These are phyloP conservation scores for Rhinoptilus africanus DNA, from an alignment of 2,113 vertebrate species.

Conservation along the genomic window DNA sequence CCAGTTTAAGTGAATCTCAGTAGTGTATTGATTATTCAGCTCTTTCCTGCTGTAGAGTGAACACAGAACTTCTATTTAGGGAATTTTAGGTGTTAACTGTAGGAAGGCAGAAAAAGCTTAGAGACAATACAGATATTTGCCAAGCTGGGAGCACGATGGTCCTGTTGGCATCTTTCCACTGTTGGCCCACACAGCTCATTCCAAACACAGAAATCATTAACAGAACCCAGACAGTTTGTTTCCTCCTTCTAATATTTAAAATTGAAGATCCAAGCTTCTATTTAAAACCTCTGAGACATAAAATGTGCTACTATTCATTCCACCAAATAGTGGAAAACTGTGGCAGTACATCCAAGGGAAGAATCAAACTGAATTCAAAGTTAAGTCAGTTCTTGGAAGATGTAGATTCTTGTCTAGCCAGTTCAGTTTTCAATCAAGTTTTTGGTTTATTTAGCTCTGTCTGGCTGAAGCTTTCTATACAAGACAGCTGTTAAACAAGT, in stretches of 20 bases:
- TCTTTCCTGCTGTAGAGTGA: background rate
- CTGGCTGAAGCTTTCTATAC: background rate
- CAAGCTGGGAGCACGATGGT: conserved; percentile 22
- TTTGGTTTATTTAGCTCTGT: background rate
- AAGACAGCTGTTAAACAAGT: background rate
- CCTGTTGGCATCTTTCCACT: conserved; percentile 25
- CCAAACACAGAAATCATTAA: conserved; percentile 50
- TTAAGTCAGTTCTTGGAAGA: conserved; percentile 33
- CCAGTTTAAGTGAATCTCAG: background rate
- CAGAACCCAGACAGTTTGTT: conserved; percentile 57
- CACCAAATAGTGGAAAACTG: background rate
- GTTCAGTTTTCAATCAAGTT: background rate
- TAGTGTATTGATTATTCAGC: background rate
- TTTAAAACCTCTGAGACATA: conserved; percentile 3
- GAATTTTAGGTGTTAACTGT: background rate
- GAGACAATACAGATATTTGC: background rate
- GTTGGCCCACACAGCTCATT: conserved; percentile 23
- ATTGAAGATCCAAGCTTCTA: conserved; percentile 49
- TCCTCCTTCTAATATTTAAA: conserved; percentile 51
- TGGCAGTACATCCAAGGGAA: conserved; percentile 3
- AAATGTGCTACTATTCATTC: conserved; percentile 32
- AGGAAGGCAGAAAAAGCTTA: background rate
- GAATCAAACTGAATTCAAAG: background rate
- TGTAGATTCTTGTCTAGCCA: conserved; percentile 11
- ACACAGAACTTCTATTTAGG: background rate